Percentiles rank a stretch among this genome's conserved stretches.
Conservation (phyloP, 2,113 vertebrate genomes). For the Platichthys stellatus region DNA sequence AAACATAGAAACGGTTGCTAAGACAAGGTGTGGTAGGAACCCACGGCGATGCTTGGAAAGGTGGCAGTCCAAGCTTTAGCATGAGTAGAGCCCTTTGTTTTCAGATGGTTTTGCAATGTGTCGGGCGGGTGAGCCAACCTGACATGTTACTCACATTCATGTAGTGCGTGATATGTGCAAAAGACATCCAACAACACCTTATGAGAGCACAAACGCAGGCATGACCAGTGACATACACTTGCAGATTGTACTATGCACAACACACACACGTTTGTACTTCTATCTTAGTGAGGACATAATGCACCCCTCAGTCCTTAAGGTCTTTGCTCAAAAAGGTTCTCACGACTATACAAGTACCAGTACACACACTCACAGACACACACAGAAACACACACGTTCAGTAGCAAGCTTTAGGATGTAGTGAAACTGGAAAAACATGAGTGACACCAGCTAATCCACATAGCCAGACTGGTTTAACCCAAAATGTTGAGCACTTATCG, state of each 20-base stretch:
- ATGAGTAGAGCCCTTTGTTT: conserved; percentile 62
- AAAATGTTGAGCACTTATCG: conserved; percentile 45
- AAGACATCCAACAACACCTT: conserved; percentile 13
- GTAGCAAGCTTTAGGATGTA: conserved; percentile 40
- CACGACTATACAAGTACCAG: background rate
- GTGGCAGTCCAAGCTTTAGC: conserved; percentile 25
- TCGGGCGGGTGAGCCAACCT: conserved; percentile 17
- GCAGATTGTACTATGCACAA: conserved; percentile 1
- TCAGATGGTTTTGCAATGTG: conserved; percentile 52
- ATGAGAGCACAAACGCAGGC: background rate
- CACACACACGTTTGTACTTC: conserved; percentile 3
- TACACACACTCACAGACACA: conserved; percentile 8
- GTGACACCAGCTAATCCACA: conserved; percentile 64
- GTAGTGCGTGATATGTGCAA: conserved; percentile 18
- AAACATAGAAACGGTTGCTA: conserved; percentile 81
- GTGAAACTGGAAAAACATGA: conserved; percentile 76
- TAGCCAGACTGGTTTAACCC: conserved; percentile 69
- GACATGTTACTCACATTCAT: conserved; percentile 39
- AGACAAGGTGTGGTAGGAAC: conserved; percentile 59
- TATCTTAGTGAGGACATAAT: too few relatives aligned
- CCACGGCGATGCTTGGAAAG: conserved; percentile 31
- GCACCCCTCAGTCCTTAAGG: too few relatives aligned
- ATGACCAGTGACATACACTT: background rate
- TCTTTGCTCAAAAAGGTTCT: too few relatives aligned
- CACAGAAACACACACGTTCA: conserved; percentile 22